A percentile compares a stretch with the other conserved stretches of the same genome.
Conservation (phyloP, 2,113 vertebrate genomes). For the Podilymbus podiceps region DNA sequence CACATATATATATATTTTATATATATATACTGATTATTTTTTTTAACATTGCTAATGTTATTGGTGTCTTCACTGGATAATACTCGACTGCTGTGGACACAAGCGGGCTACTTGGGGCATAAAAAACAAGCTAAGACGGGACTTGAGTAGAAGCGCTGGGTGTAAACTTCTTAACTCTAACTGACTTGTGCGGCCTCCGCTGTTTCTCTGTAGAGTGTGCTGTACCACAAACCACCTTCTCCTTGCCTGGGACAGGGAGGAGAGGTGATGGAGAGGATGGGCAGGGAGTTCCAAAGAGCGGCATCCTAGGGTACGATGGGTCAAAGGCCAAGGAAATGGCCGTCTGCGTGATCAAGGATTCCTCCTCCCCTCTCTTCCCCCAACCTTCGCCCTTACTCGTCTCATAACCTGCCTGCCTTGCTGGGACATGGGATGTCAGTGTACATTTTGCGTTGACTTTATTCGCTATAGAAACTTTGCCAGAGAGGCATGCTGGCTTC, state of each 20-base stretch:
- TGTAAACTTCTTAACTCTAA: slow-evolving; percentile 67
- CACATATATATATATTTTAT: slow-evolving; percentile 56
- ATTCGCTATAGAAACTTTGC: slow-evolving; percentile 43
- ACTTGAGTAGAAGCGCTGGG: slow-evolving; percentile 66
- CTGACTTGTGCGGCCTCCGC: slow-evolving; percentile 63
- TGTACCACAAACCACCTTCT: slow-evolving; percentile 62
- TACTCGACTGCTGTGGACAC: slow-evolving; percentile 83
- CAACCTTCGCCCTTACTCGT: slow-evolving; percentile 47
- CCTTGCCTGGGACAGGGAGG: slow-evolving; percentile 46
- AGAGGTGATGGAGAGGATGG: slow-evolving; percentile 54
- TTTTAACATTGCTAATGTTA: slow-evolving; percentile 83
- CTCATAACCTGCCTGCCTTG: slow-evolving; percentile 62
- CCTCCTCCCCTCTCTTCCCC: slow-evolving; percentile 54
- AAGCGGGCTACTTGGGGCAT: slow-evolving; percentile 72
- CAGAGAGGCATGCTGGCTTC: slow-evolving; percentile 10
- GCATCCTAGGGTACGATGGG: slow-evolving; percentile 65
- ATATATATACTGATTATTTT: slow-evolving; percentile 76
- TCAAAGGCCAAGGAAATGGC: slow-evolving; percentile 68
- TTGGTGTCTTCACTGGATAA: slow-evolving; percentile 84
- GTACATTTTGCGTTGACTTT: slow-evolving; percentile 63
- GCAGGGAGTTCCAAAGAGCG: slow-evolving; percentile 67
- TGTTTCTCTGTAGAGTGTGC: slow-evolving; percentile 63
- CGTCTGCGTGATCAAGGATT: slow-evolving; percentile 56
- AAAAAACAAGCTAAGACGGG: slow-evolving; percentile 68
- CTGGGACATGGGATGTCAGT: slow-evolving; percentile 63